Conservation (phyloP, 2,113 vertebrate genomes). For the Dipodomys ordii region DNA sequence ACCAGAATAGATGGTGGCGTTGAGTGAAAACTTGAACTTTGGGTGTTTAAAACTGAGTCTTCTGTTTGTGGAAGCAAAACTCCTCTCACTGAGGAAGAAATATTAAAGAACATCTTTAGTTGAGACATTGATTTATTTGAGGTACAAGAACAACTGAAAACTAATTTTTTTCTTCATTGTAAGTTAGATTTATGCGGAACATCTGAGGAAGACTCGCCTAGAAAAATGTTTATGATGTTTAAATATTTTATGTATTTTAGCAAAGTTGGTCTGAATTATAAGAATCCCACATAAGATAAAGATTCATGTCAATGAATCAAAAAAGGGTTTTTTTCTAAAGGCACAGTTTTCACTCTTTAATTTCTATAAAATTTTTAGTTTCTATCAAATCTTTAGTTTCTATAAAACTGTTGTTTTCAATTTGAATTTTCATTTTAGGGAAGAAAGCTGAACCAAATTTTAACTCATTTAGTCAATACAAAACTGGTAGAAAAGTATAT, state of each 20-base stretch:
- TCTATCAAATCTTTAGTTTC: not conserved
- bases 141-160: not conserved
- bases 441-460: conserved; percentile 15
- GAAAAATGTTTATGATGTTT: conserved; percentile 37
- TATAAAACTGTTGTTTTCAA: not conserved
- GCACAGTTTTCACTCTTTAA: conserved; percentile 30
- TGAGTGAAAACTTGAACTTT: conserved; percentile 78
- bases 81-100: conserved; percentile 86
- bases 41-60: conserved; percentile 81
- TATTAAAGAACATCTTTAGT: conserved; percentile 41
- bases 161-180: not conserved
- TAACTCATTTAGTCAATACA: not conserved
- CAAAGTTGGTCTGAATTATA: not conserved
- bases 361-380: not conserved
- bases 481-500: conserved; percentile 17
- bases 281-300: conserved; percentile 30
- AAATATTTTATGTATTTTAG: not conserved
- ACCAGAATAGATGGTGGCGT: conserved; percentile 73
- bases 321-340: not conserved
- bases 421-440: conserved; percentile 16
- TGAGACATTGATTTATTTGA: not conserved
- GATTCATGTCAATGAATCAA: conserved; percentile 11
- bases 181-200: conserved; percentile 15
- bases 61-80: conserved; percentile 76
- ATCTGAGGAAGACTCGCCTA: not conserved